Evolutionary conservation across 1,140 invertebrate species (phyloP).

Genomic region (Ostrea edulis): DNA sequence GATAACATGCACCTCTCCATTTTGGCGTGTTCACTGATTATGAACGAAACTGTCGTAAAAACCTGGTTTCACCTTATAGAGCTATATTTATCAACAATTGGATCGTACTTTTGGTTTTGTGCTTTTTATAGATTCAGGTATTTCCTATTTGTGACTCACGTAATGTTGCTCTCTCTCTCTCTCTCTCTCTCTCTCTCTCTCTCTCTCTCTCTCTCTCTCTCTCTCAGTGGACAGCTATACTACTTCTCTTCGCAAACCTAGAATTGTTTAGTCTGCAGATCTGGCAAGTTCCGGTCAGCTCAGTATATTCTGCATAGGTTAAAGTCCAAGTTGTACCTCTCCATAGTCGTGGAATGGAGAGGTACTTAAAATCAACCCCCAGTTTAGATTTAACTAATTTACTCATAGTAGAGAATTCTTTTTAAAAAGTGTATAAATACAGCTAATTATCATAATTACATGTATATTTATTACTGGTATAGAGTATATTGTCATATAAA

Average conservation of each 20-base stretch:
- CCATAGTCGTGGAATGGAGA: no score
- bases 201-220: not conserved
- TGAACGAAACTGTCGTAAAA: constrained; percentile 18
- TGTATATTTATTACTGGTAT: no score
- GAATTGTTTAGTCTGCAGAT: no score
- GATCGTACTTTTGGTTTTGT: not conserved
- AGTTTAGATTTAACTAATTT: no score
- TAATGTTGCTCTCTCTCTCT: not conserved
- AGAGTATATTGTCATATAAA: no score
- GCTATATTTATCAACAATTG: not conserved
- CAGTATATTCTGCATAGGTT: no score
- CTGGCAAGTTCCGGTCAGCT: not conserved
- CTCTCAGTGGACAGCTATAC: not conserved
- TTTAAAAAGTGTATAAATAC: no score
- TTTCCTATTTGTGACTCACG: not conserved
- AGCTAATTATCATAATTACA: no score
- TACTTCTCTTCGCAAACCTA: no score
- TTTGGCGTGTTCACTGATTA: not conserved
- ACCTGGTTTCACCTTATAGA: not conserved
- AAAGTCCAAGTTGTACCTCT: no score
- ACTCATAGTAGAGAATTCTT: no score
- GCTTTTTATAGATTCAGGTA: not conserved
- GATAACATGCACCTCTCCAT: not conserved
- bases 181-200: not conserved
- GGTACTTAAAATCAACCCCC: no score